Conservation (phyloP, 2,888 invertebrate species). For the Marronus borbonicus region DNA sequence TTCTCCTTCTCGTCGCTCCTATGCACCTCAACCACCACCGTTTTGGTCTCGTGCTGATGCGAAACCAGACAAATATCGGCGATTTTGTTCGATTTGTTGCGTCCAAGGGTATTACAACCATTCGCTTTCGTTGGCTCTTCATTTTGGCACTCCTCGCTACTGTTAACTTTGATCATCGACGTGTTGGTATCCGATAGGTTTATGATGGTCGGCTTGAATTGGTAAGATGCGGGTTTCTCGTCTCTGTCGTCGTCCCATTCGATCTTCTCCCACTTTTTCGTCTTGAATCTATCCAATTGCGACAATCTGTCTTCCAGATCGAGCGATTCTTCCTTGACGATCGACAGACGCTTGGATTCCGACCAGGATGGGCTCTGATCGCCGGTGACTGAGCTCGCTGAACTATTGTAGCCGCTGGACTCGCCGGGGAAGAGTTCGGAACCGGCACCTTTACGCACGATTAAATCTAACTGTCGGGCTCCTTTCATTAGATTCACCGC, state of each 20-base stretch:
- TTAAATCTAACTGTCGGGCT: constrained; percentile 82
- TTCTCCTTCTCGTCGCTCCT: constrained; percentile 69
- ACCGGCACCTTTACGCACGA: constrained; percentile 85
- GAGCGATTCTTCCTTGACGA: constrained; percentile 81
- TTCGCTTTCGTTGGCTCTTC: constrained; percentile 67
- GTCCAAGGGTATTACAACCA: constrained; percentile 58
- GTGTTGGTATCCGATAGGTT: constrained; percentile 79
- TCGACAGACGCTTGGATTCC: constrained; percentile 78
- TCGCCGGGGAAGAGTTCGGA: constrained; percentile 86
- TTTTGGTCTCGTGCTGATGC: constrained; percentile 74
- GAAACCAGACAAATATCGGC: constrained; percentile 70
- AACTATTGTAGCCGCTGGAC: constrained; percentile 88
- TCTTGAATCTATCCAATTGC: constrained; percentile 58
- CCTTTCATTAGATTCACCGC: constrained; percentile 88
- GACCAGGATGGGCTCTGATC: constrained; percentile 82
- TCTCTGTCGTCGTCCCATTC: constrained; percentile 77
- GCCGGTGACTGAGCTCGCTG: constrained; percentile 85
- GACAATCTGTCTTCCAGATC: constrained; percentile 74
- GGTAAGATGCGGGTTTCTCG: constrained; percentile 70
- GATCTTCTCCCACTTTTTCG: constrained; percentile 66
- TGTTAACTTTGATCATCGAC: constrained; percentile 78
- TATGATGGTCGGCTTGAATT: constrained; percentile 81
- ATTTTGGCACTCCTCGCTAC: constrained; percentile 66
- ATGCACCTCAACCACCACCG: constrained; percentile 85
- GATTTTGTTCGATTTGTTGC: constrained; percentile 62